Evolutionary conservation across 2,797 vertebrate species (phyloP), one percentile per base, ranked within the genome.

Genomic region (Anomalospiza imberbis): DNA sequence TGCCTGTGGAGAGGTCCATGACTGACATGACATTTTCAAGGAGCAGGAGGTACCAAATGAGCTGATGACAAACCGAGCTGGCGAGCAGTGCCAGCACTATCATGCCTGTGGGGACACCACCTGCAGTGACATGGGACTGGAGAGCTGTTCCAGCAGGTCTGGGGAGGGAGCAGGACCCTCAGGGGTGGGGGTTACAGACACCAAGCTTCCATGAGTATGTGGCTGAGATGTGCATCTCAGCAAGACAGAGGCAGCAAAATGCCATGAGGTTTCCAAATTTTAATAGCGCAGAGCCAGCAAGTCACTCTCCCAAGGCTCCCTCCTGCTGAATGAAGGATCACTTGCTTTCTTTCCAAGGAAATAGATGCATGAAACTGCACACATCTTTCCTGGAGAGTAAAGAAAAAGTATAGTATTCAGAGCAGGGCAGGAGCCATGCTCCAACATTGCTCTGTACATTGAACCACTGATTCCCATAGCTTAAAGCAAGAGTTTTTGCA

Each of bases 351-450:
- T 93, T 95, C 73, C 73, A 88, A 91, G 90, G 74, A 96, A 95
- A 88, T 82, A 94, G 88, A 90, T 93, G 80, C 92, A 95, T 90
- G 94, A 90, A 91, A 91, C 66, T 78, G 88, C 83, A 81, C 60
- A 71, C 53, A 84, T 85, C 89, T 94, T 94, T 91, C 87, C 92
- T 90, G 91, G 91, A 78, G 90, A 94, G 79, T 90, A 92, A 93
- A 94, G 88, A 89, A 88, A 93, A 95, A 96, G 82, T 38, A 81
- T 19, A 93, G 25, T 48, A 84, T 87, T 88, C 88, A 90, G 77
- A 93, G 80, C 81, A 92, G 88, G 58, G 71, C 58, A 81, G 83
- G 80, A 96, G 83, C 70, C 36, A 6, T 55, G 80, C 85, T 93
- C 88, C 54, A 75, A 0, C 80, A 53, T 17, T 67, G 83, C 67